phyloP scores from a whole-genome alignment of 2,113 vertebrate species.

The Rhinoderma darwinii region DNA sequence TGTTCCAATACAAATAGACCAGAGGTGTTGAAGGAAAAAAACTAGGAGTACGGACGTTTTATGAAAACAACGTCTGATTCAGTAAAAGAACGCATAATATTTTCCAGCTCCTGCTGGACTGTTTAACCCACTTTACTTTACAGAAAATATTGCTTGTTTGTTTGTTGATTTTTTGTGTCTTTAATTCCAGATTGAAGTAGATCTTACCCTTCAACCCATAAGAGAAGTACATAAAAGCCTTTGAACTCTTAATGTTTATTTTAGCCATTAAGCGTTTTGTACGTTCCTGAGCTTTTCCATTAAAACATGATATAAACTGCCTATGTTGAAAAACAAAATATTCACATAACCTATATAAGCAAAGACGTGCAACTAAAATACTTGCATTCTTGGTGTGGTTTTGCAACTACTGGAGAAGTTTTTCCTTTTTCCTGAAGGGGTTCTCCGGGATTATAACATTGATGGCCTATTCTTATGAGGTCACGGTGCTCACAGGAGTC shows the following conservation, averaged over 20 bases:
- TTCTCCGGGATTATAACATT: no score
- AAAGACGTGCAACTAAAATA: no score
- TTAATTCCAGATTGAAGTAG: not conserved
- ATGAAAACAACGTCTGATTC: conserved; percentile 33
- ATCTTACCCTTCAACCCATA: conserved; percentile 2
- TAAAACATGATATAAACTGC: not conserved
- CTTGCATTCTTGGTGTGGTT: no score
- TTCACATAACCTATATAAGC: not conserved
- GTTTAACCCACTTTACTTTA: conserved; percentile 4
- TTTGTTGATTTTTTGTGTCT: conserved; percentile 16
- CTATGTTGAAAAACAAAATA: not conserved
- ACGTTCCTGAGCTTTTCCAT: conserved; percentile 14
- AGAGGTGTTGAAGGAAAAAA: conserved; percentile 6
- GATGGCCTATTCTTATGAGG: no score
- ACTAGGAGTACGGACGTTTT: not conserved
- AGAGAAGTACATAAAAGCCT: not conserved
- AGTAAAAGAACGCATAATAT: conserved; percentile 17
- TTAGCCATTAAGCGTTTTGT: not conserved
- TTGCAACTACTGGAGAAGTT: no score
- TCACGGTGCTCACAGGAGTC: no score
- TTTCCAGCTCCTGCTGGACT: not conserved
- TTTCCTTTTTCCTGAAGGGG: no score
- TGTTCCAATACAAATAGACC: conserved; percentile 21
- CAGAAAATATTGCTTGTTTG: conserved; percentile 13
- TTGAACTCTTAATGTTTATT: not conserved